phyloP scores from a whole-genome alignment of 2,113 vertebrate genomes.

The Indicator indicator region DNA sequence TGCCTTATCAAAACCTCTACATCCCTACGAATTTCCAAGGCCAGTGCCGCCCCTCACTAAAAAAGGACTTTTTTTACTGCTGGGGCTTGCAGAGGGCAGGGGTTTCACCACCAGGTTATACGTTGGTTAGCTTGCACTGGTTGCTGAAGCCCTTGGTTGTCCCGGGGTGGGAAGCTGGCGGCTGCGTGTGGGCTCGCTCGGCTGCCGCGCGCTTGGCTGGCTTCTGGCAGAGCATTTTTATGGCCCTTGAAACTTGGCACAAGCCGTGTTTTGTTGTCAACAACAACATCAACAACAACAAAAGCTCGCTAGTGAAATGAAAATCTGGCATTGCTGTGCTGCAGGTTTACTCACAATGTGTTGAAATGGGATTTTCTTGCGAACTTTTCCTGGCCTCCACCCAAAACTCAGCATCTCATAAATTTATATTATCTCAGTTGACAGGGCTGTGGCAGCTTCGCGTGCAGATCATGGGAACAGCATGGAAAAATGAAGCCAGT shows the following conservation, averaged over 20 bases:
- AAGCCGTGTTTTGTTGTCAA: not conserved
- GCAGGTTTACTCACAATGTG: not conserved
- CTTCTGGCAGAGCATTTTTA: not conserved
- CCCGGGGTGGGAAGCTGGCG: not conserved
- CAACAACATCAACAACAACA: not conserved
- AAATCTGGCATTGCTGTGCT: not conserved
- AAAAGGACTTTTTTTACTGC: not conserved
- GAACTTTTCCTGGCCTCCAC: not conserved
- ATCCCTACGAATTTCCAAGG: not conserved
- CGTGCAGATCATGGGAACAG: fast-evolving
- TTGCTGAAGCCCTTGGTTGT: not conserved
- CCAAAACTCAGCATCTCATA: slow-evolving; percentile 17
- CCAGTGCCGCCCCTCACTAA: fast-evolving
- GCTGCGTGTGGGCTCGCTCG: not conserved
- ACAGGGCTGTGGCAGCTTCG: not conserved
- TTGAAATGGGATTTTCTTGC: slow-evolving; percentile 36
- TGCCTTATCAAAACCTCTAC: not conserved
- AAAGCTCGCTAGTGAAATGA: slow-evolving; percentile 11
- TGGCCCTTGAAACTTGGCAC: slow-evolving; percentile 35
- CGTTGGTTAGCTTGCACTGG: not conserved
- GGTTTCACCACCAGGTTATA: not conserved
- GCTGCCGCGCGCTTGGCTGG: not conserved
- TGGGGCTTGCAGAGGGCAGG: fast-evolving
- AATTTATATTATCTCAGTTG: not conserved
- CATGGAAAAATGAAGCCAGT: not conserved